Percentiles rank a stretch among this genome's conserved stretches.
Conservation (phyloP, 2,797 vertebrate species). For the Tympanoctomys barrerae region DNA sequence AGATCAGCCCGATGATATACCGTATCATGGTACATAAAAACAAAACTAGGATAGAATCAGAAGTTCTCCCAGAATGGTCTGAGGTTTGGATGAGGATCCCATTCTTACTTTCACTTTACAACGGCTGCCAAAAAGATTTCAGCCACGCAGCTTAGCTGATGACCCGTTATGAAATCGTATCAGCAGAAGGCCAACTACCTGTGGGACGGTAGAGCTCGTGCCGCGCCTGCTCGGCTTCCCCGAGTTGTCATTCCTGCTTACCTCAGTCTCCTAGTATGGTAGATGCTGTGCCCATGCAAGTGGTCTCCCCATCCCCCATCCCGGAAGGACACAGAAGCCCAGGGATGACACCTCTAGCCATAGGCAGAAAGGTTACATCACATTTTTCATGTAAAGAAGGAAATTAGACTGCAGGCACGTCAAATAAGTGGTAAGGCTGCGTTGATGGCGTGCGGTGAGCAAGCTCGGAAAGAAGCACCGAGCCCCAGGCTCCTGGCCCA, state of each 20-base stretch:
- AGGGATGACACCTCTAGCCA: background rate
- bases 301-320: background rate
- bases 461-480: background rate
- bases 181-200: background rate
- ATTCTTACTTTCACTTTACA: slow-evolving; percentile 32
- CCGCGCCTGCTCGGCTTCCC: background rate
- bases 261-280: background rate
- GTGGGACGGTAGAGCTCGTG: background rate
- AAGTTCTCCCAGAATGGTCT: background rate
- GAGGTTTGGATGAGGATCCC: background rate
- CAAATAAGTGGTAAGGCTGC: slow-evolving; percentile 47
- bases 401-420: background rate
- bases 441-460: slow-evolving; percentile 37
- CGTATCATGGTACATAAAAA: background rate
- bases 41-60: background rate
- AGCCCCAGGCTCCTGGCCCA: background rate
- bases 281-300: background rate
- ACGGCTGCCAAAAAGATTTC: background rate
- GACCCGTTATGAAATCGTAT: background rate
- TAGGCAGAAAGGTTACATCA: background rate
- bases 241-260: background rate
- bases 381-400: background rate
- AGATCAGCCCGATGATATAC: background rate
- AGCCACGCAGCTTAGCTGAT: background rate
- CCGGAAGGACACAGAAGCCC: background rate